phyloP scores from a whole-genome alignment of 2,888 invertebrate species.

The Agrilus mali region DNA sequence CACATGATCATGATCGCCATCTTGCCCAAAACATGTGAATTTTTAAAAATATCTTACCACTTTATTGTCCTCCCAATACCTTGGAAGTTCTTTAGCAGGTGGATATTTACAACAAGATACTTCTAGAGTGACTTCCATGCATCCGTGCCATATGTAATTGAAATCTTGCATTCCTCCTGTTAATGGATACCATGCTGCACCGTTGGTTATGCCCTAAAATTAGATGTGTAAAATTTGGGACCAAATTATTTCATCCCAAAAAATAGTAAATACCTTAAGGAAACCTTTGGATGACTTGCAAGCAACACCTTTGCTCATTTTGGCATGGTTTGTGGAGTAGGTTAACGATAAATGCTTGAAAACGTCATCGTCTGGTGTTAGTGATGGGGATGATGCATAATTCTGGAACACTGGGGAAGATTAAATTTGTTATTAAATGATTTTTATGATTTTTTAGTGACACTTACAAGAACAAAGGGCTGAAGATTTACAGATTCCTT shows the following conservation, averaged over 20 bases:
- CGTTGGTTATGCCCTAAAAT: constrained; percentile 77
- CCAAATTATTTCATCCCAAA: background rate
- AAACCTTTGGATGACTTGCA: constrained; percentile 71
- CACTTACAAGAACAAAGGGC: constrained; percentile 59
- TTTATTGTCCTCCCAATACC: constrained; percentile 83
- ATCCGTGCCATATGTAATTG: constrained; percentile 86
- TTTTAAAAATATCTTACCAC: constrained; percentile 43
- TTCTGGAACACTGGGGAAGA: constrained; percentile 65
- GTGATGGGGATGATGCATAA: constrained; percentile 66
- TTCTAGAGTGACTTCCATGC: constrained; percentile 91
- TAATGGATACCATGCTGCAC: constrained; percentile 86
- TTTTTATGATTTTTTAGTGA: too few relatives aligned
- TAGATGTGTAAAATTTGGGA: background rate
- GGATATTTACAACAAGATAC: constrained; percentile 93
- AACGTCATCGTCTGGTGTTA: constrained; percentile 86
- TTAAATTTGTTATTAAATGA: too few relatives aligned
- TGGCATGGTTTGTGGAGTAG: constrained; percentile 79
- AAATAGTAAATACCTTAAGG: constrained; percentile 36
- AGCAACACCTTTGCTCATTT: constrained; percentile 76
- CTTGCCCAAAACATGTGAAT: too few relatives aligned
- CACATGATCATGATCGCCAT: too few relatives aligned
- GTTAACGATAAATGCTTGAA: constrained; percentile 74
- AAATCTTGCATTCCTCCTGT: constrained; percentile 91
- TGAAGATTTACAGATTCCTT: constrained; percentile 65
- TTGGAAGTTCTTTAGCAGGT: constrained; percentile 59